Evolutionary conservation across 2,113 vertebrate genomes (phyloP).

Genomic region (Fulmarus glacialis): DNA sequence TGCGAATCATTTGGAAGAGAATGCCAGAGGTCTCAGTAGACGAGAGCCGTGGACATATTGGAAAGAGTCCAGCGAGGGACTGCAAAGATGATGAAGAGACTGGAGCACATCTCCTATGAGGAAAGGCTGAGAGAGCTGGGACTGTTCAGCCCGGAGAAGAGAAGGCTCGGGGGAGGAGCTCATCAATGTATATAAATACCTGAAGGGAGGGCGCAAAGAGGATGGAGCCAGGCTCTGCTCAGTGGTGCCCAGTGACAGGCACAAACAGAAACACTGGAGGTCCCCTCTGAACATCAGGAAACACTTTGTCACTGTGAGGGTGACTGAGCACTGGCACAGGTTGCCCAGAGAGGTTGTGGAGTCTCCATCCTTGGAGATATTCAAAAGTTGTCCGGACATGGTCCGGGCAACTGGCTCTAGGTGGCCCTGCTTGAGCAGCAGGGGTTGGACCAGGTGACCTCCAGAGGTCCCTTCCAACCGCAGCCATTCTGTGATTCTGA

Average conservation of each 20-base stretch:
- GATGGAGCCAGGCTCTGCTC: not conserved
- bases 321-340: not conserved
- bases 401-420: not conserved
- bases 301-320: not conserved
- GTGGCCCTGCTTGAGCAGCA: not conserved
- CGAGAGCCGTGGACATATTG: not conserved
- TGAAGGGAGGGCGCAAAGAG: not conserved
- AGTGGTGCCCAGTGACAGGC: not conserved
- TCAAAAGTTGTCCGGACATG: fast-evolving
- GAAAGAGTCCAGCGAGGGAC: not conserved
- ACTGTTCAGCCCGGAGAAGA: not conserved
- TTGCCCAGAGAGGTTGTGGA: not conserved
- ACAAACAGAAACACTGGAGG: fast-evolving
- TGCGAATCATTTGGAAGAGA: not conserved
- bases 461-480: not conserved
- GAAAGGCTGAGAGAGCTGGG: not conserved
- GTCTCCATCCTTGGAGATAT: not conserved
- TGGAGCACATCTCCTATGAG: too few relatives aligned
- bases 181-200: not conserved
- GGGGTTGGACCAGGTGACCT: not conserved
- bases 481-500: not conserved
- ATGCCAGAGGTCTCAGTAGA: not conserved
- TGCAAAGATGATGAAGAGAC: not conserved
- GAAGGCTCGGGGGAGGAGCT: not conserved
- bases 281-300: not conserved